phyloP scores from a whole-genome alignment of 2,113 vertebrate genomes.

The Caracal caracal region DNA sequence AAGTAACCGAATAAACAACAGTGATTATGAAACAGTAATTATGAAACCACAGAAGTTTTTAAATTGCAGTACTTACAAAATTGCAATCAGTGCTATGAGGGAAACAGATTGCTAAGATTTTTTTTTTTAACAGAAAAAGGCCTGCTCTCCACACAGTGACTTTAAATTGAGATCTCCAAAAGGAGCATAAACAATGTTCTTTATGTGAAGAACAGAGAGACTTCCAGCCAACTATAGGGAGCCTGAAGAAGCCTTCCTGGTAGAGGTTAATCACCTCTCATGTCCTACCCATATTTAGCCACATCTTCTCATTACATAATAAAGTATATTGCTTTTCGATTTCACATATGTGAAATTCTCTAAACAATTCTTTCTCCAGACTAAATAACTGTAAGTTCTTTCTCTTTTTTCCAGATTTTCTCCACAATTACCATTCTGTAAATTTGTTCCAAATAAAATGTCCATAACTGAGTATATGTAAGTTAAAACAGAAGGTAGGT shows the following conservation, averaged over 20 bases:
- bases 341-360: not conserved
- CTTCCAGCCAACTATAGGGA: not conserved
- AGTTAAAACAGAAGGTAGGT: not conserved
- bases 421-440: not conserved
- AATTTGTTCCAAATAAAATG: not conserved
- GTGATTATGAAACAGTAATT: not conserved
- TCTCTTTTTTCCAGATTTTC: not conserved
- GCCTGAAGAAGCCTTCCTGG: too few species aligned
- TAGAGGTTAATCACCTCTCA: not conserved
- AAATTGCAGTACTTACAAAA: not conserved
- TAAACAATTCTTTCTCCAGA: not conserved
- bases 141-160: not conserved
- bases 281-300: fast-evolving
- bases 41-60: not conserved
- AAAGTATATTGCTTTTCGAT: not conserved
- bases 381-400: not conserved
- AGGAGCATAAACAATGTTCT: not conserved
- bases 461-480: not conserved
- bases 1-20: not conserved
- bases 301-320: not conserved
- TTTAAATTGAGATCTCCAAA: not conserved
- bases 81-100: not conserved
- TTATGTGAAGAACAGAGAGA: not conserved
- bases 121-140: not conserved
- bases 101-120: not conserved